A percentile compares a stretch with the other conserved stretches of the same genome.
phyloP scores from a whole-genome alignment of 2,113 vertebrate genomes.

The Rhodinocichla rosea region DNA sequence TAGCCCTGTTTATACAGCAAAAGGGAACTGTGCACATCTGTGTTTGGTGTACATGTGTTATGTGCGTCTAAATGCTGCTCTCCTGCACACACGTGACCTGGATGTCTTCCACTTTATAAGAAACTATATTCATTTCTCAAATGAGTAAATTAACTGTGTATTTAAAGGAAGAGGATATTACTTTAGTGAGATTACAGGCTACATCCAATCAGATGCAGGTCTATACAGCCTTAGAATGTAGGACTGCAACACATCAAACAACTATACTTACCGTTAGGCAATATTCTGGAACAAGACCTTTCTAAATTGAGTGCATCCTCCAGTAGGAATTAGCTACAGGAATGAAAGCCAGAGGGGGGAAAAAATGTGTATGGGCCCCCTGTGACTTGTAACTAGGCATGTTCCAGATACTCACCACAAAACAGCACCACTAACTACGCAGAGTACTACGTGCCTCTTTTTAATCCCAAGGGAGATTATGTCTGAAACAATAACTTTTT shows the following conservation, averaged over 20 bases:
- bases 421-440: background rate
- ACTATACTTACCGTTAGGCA: background rate
- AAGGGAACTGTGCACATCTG: background rate
- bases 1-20: background rate
- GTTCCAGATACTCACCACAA: background rate
- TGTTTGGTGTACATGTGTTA: background rate
- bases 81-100: background rate
- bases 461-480: background rate
- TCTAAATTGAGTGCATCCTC: background rate
- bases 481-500: background rate
- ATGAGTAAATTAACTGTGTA: background rate
- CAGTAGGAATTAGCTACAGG: background rate
- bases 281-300: background rate
- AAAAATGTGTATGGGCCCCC: background rate
- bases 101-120: background rate
- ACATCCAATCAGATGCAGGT: background rate
- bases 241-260: background rate
- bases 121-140: background rate
- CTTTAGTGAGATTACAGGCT: background rate
- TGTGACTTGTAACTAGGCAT: background rate
- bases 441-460: background rate
- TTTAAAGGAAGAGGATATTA: background rate
- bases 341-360: background rate
- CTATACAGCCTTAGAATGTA: background rate
- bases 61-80: rapidly evolving